Evolutionary conservation across 2,888 invertebrate genomes (phyloP), one percentile per base, ranked within the genome.

Genomic region (Auanema sp.): DNA sequence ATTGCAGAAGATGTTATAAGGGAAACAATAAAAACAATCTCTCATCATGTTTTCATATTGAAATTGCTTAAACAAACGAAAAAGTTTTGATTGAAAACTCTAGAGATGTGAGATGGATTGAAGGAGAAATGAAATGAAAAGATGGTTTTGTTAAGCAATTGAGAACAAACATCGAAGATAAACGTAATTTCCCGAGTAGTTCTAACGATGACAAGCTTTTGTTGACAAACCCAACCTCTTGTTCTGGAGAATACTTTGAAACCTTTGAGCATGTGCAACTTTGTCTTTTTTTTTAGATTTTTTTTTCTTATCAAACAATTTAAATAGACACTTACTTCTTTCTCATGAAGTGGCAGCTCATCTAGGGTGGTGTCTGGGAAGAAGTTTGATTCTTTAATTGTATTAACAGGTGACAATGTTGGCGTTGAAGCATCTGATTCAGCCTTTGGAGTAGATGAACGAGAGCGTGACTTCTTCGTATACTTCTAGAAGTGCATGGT

Each of bases 361-460:
- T 47, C 33, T 10, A 62, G 16, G 8, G 62, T 50, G 24, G 53
- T 44, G 42, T 49, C 33, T 44, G 72, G 64, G 66, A 49, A 66
- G 43, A 44, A 63, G 53, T 58, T 58, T 12, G 64, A 64, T 47
- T 72, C 72, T 25, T 66, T 54, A 57, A 72, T 64, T 2, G 72
- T 72, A n/a, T 66, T 60, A 50, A 69, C 72, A 41, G 72, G 72
- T 16, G 71, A 68, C 5, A 69, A 54, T 0, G 75, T 75, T 11
- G 72, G 75, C 0, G 75, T 75, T 10, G 69, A 69, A 23, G 69
- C 68, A 18, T 72, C 72, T 11, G 69, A 69, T 33, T 70, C 70
- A 18, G 64, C 68, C n/a, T 66, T 63, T 54, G 72, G 65, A 18
- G 65, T 63, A 16, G 61, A 12, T 42, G 64, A 64, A 4, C 65